Base-by-base conservation (phyloP, 1,140 invertebrate genomes). In the Phocides pigmalion region DNA sequence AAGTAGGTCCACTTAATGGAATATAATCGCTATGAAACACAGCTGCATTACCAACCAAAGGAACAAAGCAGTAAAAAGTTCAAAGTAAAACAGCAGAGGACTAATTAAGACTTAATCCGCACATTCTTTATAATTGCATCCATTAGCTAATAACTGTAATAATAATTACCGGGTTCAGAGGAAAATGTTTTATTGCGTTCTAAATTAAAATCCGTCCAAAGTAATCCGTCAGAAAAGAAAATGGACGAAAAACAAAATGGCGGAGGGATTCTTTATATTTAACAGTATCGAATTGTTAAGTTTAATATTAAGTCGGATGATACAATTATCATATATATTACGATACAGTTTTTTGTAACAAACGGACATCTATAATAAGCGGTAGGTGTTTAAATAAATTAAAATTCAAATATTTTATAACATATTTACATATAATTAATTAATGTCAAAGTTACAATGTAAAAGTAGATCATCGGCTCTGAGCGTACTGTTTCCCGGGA, bases 101-200 rank as follows among this genome's bases (percentile, higher is more conserved):
- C 70, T 86, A 85, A 88, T 86, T 86, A 87, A 81, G 80, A 20
- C 74, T 72, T 79, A 84, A 83, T 83, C 81, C 79, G 17, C 65
- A 32, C 66, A 51, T 75, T 77, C 56, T 74, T 77, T 68, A 65
- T 79, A 81, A 82, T 82, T 83, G 76, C 80, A 59, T 68, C 74
- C 78, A 82, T 81, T 76, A 76, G 68, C 66, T 82, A 81, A 82
- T 76, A 76, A 74, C 74, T 76, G 58, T 81, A 75, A 79, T 82
- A 79, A 87, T 79, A 84, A 79, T 84, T 82, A 79, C 56, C 42
- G 68, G 64, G 72, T 76, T 74, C 66, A 70, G 72, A 76, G 70
- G 71, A 71, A 81, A 79, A 84, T 86, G 74, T 72, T 88, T 86
- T 84, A 84, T 81, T 84, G 77, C 79, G 65, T 63, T 72, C 61